Base-by-base conservation (phyloP, 2,888 invertebrate genomes). In the Heliconius sara region DNA sequence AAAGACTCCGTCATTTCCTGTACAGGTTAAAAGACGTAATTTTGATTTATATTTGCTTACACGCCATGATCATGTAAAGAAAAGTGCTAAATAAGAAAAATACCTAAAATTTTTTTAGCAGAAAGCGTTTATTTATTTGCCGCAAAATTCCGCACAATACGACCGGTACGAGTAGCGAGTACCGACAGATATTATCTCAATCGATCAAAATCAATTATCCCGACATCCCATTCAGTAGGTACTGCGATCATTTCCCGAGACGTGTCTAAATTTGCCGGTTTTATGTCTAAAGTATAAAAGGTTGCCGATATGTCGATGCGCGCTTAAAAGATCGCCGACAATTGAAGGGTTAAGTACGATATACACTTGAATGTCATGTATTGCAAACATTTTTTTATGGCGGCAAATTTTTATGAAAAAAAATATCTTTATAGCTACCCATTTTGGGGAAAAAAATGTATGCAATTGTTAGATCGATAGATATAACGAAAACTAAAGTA, bases 171-270 rank as follows among this genome's bases (percentile, higher is more conserved):
- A 65, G 52, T 7, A 52, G n/a, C 60, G 60, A 22, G 27, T 27
- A 70, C 6, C 70, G 13, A 70, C 25, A 70, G 80, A 78, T 76
- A 67, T 67, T 63, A 81, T 81, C 81, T 79, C 73, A 72, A 81
- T 81, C 81, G 76, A 79, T 81, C 81, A 78, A 76, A 63, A 79
- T 81, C 81, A 47, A 78, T 80, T 78, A 78, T 78, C 78, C 67
- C 63, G 34, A 39, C 74, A 75, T 75, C 65, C 75, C 43, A 27
- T 27, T 27, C 27, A 27, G 27, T 27, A 27, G 27, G 65, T 43
- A 27, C 63, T 65, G 27, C 12, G 65, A 7, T 39, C 65, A 25
- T 75, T 52, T 72, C 63, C 27, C 25, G 25, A 43, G 65, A 63
- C 63, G 43, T 43, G 63, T 75, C 47, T 65, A 74, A 65, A 74